Evolutionary conservation across 2,113 vertebrate species (phyloP), one percentile per base, ranked within the genome.

Genomic region (Campylomormyrus tamandua): DNA sequence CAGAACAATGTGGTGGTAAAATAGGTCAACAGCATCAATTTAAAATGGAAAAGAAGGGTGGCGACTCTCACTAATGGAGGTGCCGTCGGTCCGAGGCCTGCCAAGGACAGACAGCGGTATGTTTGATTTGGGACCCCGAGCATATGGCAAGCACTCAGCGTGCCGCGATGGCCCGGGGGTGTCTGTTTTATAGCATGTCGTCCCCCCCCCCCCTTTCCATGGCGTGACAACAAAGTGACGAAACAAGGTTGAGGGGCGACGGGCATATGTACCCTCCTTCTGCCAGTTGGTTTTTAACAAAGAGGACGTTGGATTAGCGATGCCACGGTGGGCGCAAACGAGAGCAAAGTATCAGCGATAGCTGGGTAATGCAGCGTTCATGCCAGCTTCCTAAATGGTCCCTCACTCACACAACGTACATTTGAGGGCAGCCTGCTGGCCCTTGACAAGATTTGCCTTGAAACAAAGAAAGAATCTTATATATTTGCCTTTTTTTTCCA

Each of bases 21-120:
- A 90, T 90, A 90, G 89, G 89, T 90, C 89, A 87, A 74, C 89
- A 52, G 48, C 85, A 74, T 53, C 52, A 87, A 90, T 52, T 13
- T 56, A 49, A 53, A 19, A 53, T 62, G 80, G 50, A 80, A 89
- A 89, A 7, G 10, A 8, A 27, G 89, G 85, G 46, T 66, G 45
- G n/a, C 53, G 62, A 62, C 62, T 24, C 10, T 21, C 70, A 48
- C 62, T 87, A 90, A 90, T 80, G 27, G 53, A 87, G 62, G 53
- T 49, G 62, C 56, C 50, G 10, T 87, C 19, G 46, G 84, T 56
- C 56, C 11, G 42, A 90, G 9, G 45, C 13, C 17, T 77, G 84
- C 35, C 89, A 87, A 62, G 11, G 62, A 87, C 35, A 87, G 45
- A 87, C 89, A 77, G 58, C 53, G 83, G 62, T 77, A 90, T 87